phyloP scores from a whole-genome alignment of 2,797 vertebrate genomes.

The Scleropages formosus region DNA sequence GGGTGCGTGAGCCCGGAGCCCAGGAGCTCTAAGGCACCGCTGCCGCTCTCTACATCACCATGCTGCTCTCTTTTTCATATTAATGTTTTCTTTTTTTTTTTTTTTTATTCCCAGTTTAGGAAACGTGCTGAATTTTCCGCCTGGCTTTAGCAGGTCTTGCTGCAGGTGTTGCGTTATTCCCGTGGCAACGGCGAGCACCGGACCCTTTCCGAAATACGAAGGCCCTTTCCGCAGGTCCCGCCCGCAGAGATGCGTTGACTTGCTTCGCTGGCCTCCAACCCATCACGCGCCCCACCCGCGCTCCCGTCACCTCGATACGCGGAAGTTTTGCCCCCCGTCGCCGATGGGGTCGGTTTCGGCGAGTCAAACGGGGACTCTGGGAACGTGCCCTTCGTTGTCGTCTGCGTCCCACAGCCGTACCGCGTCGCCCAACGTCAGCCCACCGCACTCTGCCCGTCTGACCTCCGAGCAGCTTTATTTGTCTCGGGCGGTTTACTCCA shows the following conservation, averaged over 20 bases:
- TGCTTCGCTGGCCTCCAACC: not conserved
- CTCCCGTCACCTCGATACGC: not conserved
- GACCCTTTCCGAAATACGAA: not conserved
- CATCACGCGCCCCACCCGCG: not conserved
- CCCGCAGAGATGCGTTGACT: not conserved
- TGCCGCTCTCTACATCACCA: too few relatives aligned
- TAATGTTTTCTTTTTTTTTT: not conserved
- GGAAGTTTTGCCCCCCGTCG: not conserved
- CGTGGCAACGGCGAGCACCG: not conserved
- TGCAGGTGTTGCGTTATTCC: not conserved
- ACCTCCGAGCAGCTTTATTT: conserved; percentile 62
- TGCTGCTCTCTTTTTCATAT: too few relatives aligned
- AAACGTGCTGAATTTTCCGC: not conserved
- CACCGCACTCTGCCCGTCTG: conserved; percentile 29
- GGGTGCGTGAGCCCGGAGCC: too few relatives aligned
- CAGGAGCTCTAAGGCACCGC: too few relatives aligned
- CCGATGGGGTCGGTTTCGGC: not conserved
- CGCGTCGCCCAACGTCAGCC: not conserved
- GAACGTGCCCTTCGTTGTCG: conserved; percentile 27
- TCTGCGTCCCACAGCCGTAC: not conserved
- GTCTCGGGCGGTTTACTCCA: conserved; percentile 59
- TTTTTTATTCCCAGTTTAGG: not conserved
- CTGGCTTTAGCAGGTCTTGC: not conserved
- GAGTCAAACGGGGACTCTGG: conserved; percentile 22
- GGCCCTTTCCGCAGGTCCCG: not conserved